These are phyloP conservation scores for Anoplopoma fimbria DNA, from an alignment of 2,113 vertebrate species.

Conservation along the genomic window DNA sequence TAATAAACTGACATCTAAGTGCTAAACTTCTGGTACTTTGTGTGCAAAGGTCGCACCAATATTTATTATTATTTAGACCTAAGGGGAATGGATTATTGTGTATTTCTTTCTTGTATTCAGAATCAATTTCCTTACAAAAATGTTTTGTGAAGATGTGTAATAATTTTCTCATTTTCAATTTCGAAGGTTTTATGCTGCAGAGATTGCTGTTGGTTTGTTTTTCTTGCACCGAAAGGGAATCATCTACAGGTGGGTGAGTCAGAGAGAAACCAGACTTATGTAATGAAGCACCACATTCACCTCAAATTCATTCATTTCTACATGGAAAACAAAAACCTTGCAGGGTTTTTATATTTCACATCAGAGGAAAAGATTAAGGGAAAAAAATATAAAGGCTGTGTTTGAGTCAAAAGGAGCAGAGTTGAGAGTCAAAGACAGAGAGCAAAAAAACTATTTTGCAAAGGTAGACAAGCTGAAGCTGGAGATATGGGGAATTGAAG, in stretches of 20 bases:
- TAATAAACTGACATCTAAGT: not conserved
- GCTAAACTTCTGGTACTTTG: not conserved
- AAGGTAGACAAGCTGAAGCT: not conserved
- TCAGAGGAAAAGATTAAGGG: not conserved
- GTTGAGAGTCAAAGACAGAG: not conserved
- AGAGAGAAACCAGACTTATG: not conserved
- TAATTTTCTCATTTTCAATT: constrained; percentile 3
- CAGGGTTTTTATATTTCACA: not conserved
- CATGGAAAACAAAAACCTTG: not conserved
- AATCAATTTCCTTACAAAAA: not conserved
- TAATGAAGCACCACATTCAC: not conserved
- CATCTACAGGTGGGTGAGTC: constrained; percentile 91
- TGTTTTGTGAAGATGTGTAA: not conserved
- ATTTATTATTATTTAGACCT: not conserved
- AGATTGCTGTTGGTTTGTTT: constrained; percentile 96
- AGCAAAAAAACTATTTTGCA: not conserved
- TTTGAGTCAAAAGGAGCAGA: not conserved
- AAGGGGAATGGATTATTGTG: not conserved
- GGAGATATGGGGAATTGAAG: constrained; percentile 2
- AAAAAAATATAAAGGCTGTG: not conserved
- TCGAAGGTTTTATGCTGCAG: constrained; percentile 94
- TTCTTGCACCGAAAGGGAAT: constrained; percentile 97
- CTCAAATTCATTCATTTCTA: not conserved
- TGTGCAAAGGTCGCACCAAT: not conserved
- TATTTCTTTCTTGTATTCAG: not conserved